A percentile compares a stretch with the other conserved stretches of the same genome.
Conservation (phyloP, 2,888 invertebrate genomes). For the Prenolepis imparis region DNA sequence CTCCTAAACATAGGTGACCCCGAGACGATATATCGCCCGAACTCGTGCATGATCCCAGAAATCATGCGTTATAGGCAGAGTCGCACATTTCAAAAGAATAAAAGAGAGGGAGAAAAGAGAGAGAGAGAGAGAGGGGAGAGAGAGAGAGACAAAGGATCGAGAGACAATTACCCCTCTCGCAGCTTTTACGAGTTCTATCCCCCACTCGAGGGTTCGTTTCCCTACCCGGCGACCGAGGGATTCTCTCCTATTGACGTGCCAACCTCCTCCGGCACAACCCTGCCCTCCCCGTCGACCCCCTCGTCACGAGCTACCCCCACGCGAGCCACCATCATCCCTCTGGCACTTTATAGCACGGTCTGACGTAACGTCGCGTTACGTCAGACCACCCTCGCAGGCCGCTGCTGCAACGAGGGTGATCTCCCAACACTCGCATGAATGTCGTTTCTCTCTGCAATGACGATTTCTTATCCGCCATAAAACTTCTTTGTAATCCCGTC, state of each 20-base stretch:
- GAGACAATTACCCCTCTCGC: constrained; percentile 33
- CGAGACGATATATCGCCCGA: not conserved
- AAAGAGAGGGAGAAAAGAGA: not conserved
- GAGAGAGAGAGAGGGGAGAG: too few relatives aligned
- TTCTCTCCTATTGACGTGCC: constrained; percentile 80
- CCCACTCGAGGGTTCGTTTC: constrained; percentile 48
- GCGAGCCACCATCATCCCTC: constrained; percentile 53
- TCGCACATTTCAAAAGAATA: constrained; percentile 24
- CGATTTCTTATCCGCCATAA: constrained; percentile 28
- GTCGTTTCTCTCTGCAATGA: not conserved
- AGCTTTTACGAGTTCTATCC: constrained; percentile 25
- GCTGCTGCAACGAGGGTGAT: constrained; percentile 60
- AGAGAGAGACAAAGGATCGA: not conserved
- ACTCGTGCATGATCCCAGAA: not conserved
- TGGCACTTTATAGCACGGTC: constrained; percentile 64
- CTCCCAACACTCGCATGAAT: constrained; percentile 2
- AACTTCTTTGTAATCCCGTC: constrained; percentile 31
- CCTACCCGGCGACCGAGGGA: constrained; percentile 63
- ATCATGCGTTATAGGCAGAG: constrained; percentile 30
- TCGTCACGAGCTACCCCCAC: constrained; percentile 64
- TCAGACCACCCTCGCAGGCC: constrained; percentile 68
- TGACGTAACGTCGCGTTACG: constrained; percentile 79
- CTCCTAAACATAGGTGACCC: not conserved
- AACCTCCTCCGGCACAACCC: constrained; percentile 56
- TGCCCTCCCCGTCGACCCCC: constrained; percentile 58